Evolutionary conservation across 2,888 invertebrate genomes (phyloP).

Genomic region (Mellilla xanthometata): DNA sequence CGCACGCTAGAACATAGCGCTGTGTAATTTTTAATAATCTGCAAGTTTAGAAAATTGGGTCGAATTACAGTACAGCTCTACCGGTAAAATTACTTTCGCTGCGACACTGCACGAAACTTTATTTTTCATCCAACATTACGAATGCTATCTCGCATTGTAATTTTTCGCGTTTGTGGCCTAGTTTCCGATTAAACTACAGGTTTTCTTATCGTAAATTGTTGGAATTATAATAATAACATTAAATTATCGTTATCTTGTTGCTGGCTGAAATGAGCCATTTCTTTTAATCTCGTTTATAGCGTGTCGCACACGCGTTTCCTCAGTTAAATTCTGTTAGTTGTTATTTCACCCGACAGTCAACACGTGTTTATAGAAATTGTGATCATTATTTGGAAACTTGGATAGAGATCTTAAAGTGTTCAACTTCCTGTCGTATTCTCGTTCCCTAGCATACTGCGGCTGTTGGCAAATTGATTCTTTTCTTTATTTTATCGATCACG

Average conservation of each 20-base stretch:
- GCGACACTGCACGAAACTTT: constrained; percentile 16
- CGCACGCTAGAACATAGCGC: constrained; percentile 34
- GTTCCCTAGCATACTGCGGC: background rate
- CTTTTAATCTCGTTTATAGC: constrained; percentile 10
- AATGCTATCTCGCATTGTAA: constrained; percentile 9
- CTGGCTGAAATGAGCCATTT: constrained; percentile 17
- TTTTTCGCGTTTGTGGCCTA: constrained; percentile 3
- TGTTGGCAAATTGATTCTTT: background rate
- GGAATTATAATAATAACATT: constrained; percentile 5
- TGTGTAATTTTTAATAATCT: constrained; percentile 37
- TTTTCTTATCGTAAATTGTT: constrained; percentile 13
- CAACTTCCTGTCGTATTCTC: too few relatives aligned
- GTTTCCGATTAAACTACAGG: constrained; percentile 3
- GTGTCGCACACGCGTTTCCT: constrained; percentile 9
- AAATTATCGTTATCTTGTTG: constrained; percentile 13
- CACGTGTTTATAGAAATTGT: background rate
- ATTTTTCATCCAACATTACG: constrained; percentile 12
- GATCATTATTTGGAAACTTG: background rate
- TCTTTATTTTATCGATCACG: constrained; percentile 1
- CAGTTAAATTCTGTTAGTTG: constrained; percentile 9
- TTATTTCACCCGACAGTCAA: constrained; percentile 5
- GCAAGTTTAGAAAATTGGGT: constrained; percentile 27
- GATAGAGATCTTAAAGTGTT: background rate
- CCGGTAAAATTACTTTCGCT: constrained; percentile 25
- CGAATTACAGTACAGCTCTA: constrained; percentile 27